Evolutionary conservation across 2,888 invertebrate species (phyloP).

Genomic region (Sminthurinus aureus): DNA sequence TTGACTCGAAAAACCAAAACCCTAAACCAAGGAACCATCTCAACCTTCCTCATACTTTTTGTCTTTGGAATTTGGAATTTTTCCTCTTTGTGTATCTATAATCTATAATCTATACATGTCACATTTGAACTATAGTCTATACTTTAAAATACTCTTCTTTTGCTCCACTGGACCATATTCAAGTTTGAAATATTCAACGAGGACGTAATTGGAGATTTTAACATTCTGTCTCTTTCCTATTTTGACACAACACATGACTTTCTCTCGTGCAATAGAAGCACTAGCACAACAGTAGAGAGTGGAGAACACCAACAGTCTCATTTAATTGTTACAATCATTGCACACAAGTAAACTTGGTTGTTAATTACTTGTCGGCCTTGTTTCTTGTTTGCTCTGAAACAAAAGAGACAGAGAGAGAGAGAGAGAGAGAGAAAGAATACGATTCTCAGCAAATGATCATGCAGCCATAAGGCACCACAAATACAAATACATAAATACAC

Average conservation of each 20-base stretch:
- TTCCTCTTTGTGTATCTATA: no score
- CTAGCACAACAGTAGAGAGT: no score
- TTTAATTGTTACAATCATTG: neutral
- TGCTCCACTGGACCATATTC: slow-evolving; percentile 24
- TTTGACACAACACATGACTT: no score
- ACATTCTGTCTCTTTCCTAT: neutral
- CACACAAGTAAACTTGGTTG: neutral
- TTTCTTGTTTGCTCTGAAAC: slow-evolving; percentile 2
- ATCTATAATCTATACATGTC: no score
- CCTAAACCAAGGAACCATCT: no score
- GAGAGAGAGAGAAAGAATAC: neutral
- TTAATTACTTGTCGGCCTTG: slow-evolving; percentile 33
- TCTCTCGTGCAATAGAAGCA: no score
- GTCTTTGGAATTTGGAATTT: neutral
- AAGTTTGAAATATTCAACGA: slow-evolving; percentile 22
- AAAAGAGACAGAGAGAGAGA: neutral
- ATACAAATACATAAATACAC: no score
- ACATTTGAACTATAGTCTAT: no score
- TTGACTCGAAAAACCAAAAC: neutral
- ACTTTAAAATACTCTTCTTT: neutral
- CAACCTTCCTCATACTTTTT: no score
- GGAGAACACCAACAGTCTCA: neutral
- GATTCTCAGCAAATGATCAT: no score
- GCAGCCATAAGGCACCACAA: no score
- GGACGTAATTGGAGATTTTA: slow-evolving; percentile 22